phyloP scores from a whole-genome alignment of 2,113 vertebrate genomes.

The Vulpes vulpes region DNA sequence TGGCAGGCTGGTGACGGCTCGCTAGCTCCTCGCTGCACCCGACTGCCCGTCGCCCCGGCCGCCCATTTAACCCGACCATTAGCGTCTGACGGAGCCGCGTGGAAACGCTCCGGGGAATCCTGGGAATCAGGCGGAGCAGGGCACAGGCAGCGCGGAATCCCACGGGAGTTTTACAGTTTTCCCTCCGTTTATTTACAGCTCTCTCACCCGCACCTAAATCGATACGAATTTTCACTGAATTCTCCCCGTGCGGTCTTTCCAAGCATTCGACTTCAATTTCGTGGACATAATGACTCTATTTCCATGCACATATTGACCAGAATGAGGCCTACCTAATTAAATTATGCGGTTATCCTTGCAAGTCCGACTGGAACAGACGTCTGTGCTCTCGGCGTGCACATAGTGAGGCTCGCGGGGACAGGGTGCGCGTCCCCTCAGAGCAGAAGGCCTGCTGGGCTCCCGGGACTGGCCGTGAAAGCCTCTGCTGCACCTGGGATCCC shows the following conservation, averaged over 20 bases:
- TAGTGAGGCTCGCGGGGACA: accelerated
- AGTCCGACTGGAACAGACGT: accelerated
- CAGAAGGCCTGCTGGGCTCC: accelerated
- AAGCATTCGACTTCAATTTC: background rate
- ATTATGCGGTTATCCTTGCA: accelerated
- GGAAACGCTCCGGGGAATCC: accelerated
- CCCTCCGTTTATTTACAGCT: accelerated
- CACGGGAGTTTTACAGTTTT: accelerated
- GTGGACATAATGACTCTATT: accelerated
- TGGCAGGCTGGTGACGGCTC: background rate
- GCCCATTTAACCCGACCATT: accelerated
- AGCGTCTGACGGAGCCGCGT: accelerated
- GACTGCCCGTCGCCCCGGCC: background rate
- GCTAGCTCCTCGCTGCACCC: background rate
- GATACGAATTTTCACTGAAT: accelerated
- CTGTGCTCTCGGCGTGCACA: accelerated
- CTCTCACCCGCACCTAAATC: accelerated
- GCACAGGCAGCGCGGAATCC: accelerated
- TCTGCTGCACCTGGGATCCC: accelerated
- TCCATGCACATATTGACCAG: background rate
- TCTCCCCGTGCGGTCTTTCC: background rate
- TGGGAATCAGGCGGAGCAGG: background rate
- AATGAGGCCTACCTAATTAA: background rate
- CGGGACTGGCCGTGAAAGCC: accelerated
- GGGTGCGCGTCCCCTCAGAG: accelerated